phyloP scores from a whole-genome alignment of 2,113 vertebrate genomes.

The Zosterops lateralis region DNA sequence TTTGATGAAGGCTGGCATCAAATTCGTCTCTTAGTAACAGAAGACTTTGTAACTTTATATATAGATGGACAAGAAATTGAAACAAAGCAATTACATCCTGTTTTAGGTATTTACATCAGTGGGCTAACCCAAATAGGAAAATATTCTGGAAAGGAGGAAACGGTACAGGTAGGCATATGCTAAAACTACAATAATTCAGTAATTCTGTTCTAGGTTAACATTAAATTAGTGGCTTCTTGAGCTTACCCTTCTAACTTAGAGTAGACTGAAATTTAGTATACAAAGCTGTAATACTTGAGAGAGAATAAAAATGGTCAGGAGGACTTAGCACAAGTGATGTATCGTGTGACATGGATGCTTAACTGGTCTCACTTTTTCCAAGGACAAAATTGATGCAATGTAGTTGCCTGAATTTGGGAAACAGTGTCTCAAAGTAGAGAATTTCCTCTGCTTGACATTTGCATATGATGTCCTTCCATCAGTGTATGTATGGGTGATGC shows the following conservation, averaged over 20 bases:
- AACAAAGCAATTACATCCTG: conserved; percentile 81
- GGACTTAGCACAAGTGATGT: background rate
- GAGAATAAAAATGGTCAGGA: background rate
- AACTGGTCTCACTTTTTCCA: background rate
- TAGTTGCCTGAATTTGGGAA: background rate
- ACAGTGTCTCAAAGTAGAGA: background rate
- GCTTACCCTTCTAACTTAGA: background rate
- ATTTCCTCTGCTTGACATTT: background rate
- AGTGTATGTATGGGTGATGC: background rate
- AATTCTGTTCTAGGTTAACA: background rate
- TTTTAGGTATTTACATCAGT: conserved; percentile 92
- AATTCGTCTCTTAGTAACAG: conserved; percentile 90
- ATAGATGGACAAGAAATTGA: conserved; percentile 89
- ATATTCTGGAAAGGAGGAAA: conserved; percentile 91
- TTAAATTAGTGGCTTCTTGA: background rate
- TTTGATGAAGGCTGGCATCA: conserved; percentile 98
- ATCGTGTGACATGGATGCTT: background rate
- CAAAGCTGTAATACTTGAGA: background rate
- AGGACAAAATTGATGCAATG: accelerated
- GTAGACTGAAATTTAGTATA: background rate
- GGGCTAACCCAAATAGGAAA: conserved; percentile 96
- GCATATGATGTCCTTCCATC: background rate
- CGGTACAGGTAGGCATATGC: conserved; percentile 84
- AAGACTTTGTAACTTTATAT: conserved; percentile 88
- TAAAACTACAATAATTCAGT: background rate